Base-by-base conservation (phyloP, 2,888 invertebrate genomes). In the Rhagophthalmus giganteus region DNA sequence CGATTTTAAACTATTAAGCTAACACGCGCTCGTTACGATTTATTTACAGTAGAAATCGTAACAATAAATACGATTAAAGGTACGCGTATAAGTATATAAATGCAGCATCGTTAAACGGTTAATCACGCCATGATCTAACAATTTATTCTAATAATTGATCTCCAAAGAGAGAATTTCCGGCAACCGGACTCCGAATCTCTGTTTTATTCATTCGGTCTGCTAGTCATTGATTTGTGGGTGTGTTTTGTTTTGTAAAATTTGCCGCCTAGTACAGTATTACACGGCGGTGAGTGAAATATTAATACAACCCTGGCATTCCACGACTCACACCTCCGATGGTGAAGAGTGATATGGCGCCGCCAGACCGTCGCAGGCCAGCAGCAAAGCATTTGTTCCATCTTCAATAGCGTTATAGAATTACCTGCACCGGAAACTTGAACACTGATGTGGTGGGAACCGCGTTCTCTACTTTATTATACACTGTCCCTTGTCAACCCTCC, bases 281-380 rank as follows among this genome's bases (percentile, higher is more conserved):
- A 54, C 59, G 55, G 61, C 62, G 61, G 62, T 66, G 70, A 68
- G 68, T 70, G 69, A 72, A 70, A 69, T 72, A 72, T 72, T 70
- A 69, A 69, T 65, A 67, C 70, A 65, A 67, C 65, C 61, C 67
- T 61, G 53, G 62, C 67, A 70, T 72, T 71, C 71, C 69, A 64
- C 64, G 61, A 56, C 67, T 67, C 66, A 66, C 70, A 70, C 69
- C 70, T 70, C 65, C 63, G 71, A 71, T 70, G 67, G 67, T 68
- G 70, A 66, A 63, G 66, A 70, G 64, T 66, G 71, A 72, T 72
- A 71, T 59, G 69, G 69, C 68, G 68, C 66, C 68, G 68, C 58
- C 63, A 61, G 59, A 57, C 57, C 58, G 62, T 63, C 62, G 58
- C 61, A 60, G 55, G 53, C 52, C 57, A 56, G 58, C 59, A 57